Base-by-base conservation (phyloP, 2,113 vertebrate genomes). In the Diglossa brunneiventris region DNA sequence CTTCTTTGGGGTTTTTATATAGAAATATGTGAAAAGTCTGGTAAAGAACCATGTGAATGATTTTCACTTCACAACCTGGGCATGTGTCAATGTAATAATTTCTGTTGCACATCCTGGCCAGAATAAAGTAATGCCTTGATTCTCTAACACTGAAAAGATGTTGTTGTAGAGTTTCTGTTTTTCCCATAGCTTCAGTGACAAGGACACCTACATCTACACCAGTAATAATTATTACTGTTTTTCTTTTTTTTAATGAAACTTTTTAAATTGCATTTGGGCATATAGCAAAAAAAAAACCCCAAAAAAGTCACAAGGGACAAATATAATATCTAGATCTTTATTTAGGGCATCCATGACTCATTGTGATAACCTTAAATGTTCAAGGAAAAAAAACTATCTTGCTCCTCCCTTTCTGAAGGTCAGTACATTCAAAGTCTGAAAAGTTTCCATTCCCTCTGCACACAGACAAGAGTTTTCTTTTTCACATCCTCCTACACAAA, bases 391-490 rank as follows among this genome's bases (percentile, higher is more conserved):
- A 7, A 61, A 6, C 19, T 23, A 11, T 77, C 72, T 75, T 59
- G 11, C 26, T 78, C 17, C 64, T 88, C 64, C 39, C 39, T 31
- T 67, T 39, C 52, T 84, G 87, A 95, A 96, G 91, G 88, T 96
- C 83, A 90, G 59, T 81, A 67, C 39, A 46, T n/a, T 79, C 72
- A 78, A 68, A 88, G 8, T 68, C 85, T 63, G 42, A 31, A 90
- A 95, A 93, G 52, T 95, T 96, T 97, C 88, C 66, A 33, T 87
- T 78, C 72, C 41, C 46, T 82, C 69, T 90, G 61, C 56, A 90
- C 42, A 18, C 50, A 87, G 56, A 82, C 42, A 39, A 53, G 77
- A 75, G 67, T 82, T 94, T 83, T 93, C 68, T 81, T 88, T 96
- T 87, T 37, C 92, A 90, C 21, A 89, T 90, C 93, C 88, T 96